Evolutionary conservation across 2,888 invertebrate genomes (phyloP).

Genomic region (Heliconius aoede): DNA sequence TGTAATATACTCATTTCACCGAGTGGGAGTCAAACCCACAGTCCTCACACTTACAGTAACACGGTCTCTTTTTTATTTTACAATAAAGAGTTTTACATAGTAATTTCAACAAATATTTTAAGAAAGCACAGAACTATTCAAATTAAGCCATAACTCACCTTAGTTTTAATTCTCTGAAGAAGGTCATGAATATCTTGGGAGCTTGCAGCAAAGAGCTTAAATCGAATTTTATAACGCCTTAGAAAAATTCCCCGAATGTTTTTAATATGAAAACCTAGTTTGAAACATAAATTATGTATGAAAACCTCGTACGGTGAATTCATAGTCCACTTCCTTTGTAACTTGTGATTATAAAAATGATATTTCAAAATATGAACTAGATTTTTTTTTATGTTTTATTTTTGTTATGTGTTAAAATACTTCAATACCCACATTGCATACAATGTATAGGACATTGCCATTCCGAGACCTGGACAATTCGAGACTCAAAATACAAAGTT

Average conservation of each 20-base stretch:
- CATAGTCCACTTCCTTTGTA: constrained; percentile 26
- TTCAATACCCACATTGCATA: too few species aligned
- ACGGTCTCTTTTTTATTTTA: too few species aligned
- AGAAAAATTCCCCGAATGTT: constrained; percentile 54
- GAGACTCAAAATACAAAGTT: too few species aligned
- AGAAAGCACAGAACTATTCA: background rate
- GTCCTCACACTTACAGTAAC: too few species aligned
- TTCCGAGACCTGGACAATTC: too few species aligned
- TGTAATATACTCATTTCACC: too few species aligned
- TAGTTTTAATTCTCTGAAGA: constrained; percentile 7
- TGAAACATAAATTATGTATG: constrained; percentile 54
- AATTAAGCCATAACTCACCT: constrained; percentile 25
- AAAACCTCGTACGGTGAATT: constrained; percentile 35
- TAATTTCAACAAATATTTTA: background rate
- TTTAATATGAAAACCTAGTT: constrained; percentile 57
- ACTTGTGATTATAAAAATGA: constrained; percentile 27
- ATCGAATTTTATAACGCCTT: constrained; percentile 36
- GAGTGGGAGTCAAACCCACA: too few species aligned
- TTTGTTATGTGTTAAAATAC: too few species aligned
- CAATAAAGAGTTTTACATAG: background rate
- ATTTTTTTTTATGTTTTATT: too few species aligned
- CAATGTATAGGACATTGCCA: too few species aligned
- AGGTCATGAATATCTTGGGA: constrained; percentile 26
- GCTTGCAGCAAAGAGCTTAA: constrained; percentile 13
- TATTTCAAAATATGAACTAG: background rate